A percentile compares a stretch with the other conserved stretches of the same genome.
These are phyloP conservation scores for Sesia apiformis DNA, from an alignment of 2,888 invertebrate species.

Conservation along the genomic window DNA sequence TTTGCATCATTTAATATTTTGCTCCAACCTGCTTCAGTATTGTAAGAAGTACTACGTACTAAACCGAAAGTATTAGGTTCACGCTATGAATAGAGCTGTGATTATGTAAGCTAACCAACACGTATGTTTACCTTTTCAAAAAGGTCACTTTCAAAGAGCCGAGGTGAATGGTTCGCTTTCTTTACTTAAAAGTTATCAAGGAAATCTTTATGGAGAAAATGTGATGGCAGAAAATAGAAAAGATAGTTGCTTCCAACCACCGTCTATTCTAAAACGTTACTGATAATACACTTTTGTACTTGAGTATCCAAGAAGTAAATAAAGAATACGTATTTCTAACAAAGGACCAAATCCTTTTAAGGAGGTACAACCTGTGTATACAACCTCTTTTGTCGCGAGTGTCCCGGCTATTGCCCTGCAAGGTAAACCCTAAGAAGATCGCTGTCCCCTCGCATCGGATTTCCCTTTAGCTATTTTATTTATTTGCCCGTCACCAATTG, in stretches of 20 bases:
- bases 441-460: background rate
- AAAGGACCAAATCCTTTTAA: conserved; percentile 3
- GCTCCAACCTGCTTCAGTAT: background rate
- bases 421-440: conserved; percentile 19
- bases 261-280: background rate
- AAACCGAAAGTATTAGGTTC: background rate
- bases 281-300: background rate
- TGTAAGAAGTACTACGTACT: background rate
- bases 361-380: background rate
- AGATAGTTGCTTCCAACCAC: background rate
- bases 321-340: conserved; percentile 3
- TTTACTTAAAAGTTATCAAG: background rate
- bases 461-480: conserved; percentile 2
- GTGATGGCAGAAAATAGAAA: background rate
- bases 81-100: background rate
- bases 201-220: background rate
- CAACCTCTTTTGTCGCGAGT: background rate
- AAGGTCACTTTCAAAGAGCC: background rate
- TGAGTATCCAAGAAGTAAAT: background rate
- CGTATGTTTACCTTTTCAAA: background rate
- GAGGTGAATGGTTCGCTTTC: background rate
- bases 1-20: background rate
- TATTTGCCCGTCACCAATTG: conserved; percentile 6
- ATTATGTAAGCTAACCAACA: background rate
- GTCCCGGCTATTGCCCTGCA: background rate